Evolutionary conservation across 2,113 vertebrate genomes (phyloP), one percentile per base, ranked within the genome.

Genomic region (Tupaia tana): DNA sequence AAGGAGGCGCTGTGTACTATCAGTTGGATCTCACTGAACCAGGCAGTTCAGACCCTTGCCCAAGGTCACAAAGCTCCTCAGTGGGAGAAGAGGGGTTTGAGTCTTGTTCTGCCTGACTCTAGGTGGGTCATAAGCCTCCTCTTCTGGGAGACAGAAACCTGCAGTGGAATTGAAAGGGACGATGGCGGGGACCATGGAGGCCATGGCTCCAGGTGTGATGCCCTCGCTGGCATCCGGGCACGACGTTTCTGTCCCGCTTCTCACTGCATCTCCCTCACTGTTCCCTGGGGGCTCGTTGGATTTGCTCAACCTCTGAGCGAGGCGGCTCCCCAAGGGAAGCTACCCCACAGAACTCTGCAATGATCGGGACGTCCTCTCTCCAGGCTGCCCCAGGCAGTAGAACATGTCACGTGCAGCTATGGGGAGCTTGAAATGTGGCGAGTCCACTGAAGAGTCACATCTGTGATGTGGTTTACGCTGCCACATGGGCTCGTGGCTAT

Each of bases 71-170:
- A 22, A 75, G 79, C 61, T 18, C 16, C 5, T 2, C 6, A 7
- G 9, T 43, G 85, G 25, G 85, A 74, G 54, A 54, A 19, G 67
- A 18, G 29, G 24, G 69, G 20, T 9, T 31, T 52, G 3, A 63
- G 29, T 10, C 31, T 58, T 0, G 6, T 43, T 81, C 74, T 90
- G 75, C 85, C 66, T 59, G 19, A 73, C 54, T 24, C 22, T 8
- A 4, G 58, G 34, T 24, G 0, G 0, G 15, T 31, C 29, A 7
- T 1, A 9, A 14, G 0, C 0, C 29, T 74, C 85, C 25, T n/a
- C 25, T 11, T 64, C 75, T 2, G 0, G 22, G 27, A 92, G 34
- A 70, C 58, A 78, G 56, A 82, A 64, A 16, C 27, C 11, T 7
- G 4, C 2, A 0, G 7, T 15, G 24, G 15, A 18, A 9, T 20